phyloP scores from a whole-genome alignment of 2,797 vertebrate genomes.

The Enteromius viviparus region DNA sequence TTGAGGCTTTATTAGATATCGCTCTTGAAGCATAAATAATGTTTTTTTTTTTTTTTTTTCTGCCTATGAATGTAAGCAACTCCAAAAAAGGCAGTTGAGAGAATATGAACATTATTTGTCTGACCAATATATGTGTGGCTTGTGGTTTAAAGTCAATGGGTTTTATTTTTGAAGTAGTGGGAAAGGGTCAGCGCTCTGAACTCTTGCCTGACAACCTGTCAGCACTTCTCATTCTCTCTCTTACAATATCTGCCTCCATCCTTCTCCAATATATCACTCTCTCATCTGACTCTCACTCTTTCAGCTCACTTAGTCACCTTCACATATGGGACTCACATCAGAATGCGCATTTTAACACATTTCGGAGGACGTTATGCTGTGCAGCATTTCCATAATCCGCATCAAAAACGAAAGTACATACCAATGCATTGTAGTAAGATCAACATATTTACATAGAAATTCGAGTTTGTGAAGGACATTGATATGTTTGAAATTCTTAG shows the following conservation, averaged over 20 bases:
- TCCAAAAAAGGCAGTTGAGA: slow-evolving; percentile 28
- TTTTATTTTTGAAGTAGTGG: slow-evolving; percentile 27
- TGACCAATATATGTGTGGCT: not conserved
- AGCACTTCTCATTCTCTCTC: slow-evolving; percentile 23
- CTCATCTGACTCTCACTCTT: not conserved
- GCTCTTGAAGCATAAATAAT: slow-evolving; percentile 27
- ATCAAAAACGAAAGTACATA: not conserved
- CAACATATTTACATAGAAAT: not conserved
- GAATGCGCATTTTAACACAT: not conserved
- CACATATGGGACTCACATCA: slow-evolving; percentile 19
- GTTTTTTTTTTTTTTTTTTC: not conserved
- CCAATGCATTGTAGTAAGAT: not conserved
- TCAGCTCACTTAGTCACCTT: slow-evolving; percentile 16
- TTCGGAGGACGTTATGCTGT: not conserved
- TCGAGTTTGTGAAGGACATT: not conserved
- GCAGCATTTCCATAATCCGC: not conserved
- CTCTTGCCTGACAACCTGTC: slow-evolving; percentile 41
- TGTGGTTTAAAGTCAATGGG: not conserved
- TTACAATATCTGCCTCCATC: not conserved
- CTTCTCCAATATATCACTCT: slow-evolving; percentile 35
- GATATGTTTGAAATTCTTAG: not conserved
- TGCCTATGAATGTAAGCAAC: slow-evolving; percentile 35
- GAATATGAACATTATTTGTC: slow-evolving; percentile 23
- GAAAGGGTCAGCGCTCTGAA: slow-evolving; percentile 51
- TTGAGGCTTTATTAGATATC: slow-evolving; percentile 45